Conservation (phyloP, 2,113 vertebrate species). For the Alligator sinensis region DNA sequence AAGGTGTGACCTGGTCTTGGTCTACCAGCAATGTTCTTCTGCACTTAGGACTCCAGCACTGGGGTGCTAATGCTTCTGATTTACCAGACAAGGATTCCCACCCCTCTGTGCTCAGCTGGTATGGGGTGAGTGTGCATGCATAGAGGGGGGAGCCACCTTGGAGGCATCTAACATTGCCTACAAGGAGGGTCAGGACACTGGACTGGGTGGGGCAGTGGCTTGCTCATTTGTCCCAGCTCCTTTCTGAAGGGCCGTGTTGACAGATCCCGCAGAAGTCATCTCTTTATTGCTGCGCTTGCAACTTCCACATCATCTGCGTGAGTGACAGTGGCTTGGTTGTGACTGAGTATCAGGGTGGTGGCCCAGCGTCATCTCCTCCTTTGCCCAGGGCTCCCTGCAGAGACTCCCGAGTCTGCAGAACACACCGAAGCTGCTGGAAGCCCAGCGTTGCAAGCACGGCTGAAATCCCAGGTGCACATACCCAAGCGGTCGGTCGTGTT, state of each 20-base stretch:
- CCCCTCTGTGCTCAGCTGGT: accelerated
- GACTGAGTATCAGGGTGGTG: background rate
- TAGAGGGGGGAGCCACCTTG: background rate
- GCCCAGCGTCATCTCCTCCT: background rate
- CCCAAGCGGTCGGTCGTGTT: background rate
- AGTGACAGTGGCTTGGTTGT: background rate
- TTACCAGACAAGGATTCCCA: background rate
- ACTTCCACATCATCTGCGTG: accelerated
- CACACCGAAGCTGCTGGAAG: background rate
- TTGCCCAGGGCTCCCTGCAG: background rate
- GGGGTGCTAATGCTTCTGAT: too few species aligned
- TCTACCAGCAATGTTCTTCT: background rate
- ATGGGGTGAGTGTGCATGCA: background rate
- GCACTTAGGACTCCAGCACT: background rate
- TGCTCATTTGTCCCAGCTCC: background rate
- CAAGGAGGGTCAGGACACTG: background rate
- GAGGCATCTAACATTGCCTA: accelerated
- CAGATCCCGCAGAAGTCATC: background rate
- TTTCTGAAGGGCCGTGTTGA: background rate
- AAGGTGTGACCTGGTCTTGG: background rate
- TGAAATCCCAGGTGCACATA: background rate
- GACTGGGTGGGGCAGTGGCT: background rate
- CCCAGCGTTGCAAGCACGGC: background rate
- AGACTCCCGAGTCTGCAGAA: background rate
- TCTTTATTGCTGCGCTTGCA: background rate